phyloP scores from a whole-genome alignment of 2,888 invertebrate species.

The Chironomus tentans region DNA sequence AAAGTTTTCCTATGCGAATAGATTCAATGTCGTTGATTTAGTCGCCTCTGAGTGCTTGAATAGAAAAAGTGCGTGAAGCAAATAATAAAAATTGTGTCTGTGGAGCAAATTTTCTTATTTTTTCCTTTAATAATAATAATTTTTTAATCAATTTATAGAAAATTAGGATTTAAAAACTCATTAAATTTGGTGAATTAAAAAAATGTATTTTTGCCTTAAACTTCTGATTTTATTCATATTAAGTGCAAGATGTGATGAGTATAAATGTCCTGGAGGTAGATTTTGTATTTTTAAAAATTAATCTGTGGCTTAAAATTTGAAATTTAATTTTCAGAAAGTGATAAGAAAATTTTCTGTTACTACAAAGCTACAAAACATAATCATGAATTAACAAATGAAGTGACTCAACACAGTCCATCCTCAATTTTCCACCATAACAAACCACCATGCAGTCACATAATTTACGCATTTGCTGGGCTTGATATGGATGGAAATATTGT shows the following conservation, averaged over 20 bases:
- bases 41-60: too few species aligned
- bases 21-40: too few species aligned
- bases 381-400: too few species aligned
- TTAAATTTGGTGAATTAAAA: too few species aligned
- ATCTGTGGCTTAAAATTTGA: background rate
- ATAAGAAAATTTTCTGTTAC: background rate
- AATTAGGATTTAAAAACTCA: too few species aligned
- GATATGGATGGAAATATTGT: constrained; percentile 42
- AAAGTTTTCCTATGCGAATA: too few species aligned
- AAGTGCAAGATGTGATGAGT: background rate
- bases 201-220: background rate
- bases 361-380: background rate
- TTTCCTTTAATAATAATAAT: too few species aligned
- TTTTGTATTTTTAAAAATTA: background rate
- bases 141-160: too few species aligned
- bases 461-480: constrained; percentile 75
- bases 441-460: constrained; percentile 59
- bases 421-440: background rate
- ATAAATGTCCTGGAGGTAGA: background rate
- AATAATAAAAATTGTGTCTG: too few species aligned
- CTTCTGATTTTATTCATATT: background rate
- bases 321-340: background rate
- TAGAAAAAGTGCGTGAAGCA: too few species aligned
- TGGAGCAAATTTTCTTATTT: too few species aligned
- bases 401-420: too few species aligned